Evolutionary conservation across 2,113 vertebrate species (phyloP), one percentile per base, ranked within the genome.

Genomic region (Rhinoderma darwinii): DNA sequence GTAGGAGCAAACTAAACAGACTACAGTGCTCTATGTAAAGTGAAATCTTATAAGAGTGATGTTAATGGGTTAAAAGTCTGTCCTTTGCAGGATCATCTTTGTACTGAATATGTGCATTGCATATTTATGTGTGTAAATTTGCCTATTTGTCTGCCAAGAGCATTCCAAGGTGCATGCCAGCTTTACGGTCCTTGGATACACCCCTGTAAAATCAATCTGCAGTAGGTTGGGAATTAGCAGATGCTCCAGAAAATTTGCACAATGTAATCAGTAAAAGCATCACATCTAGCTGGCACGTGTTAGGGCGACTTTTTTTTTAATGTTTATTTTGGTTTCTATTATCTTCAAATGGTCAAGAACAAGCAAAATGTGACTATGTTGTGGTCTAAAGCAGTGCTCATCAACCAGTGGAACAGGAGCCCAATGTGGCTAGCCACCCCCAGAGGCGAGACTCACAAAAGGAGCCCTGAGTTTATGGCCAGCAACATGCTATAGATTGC

Each of bases 201-300:
- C 68, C 68, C 68, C 68, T 72, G 37, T 72, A 72, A 72, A 72
- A 72, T 72, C 68, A 72, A 72, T 72, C 68, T 41, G 68, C 68
- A 41, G 68, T 39, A 12, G 68, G 68, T 72, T 72, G 68, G 37
- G 68, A 37, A 72, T 72, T 72, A 72, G 32, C 68, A 72, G 35
- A 39, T 72, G 68, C 68, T 72, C 68, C 37, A 41, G 68, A 39
- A 72, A 41, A 39, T 41, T 35, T 41, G 37, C 37, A 25, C 20
- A 11, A 20, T 39, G 37, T 35, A 39, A 72, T 72, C 35, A 39
- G 68, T 41, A 72, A 22, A 3, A 39, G 68, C 68, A 41, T 72
- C 68, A 41, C 68, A 41, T 72, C 68, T 41, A 72, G 35, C 68
- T 22, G 68, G 68, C 68, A 20, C 68, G 11, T 4, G 37, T 37